These are phyloP conservation scores for Arvicanthis niloticus DNA, from an alignment of 2,113 vertebrate genomes.

Conservation along the genomic window DNA sequence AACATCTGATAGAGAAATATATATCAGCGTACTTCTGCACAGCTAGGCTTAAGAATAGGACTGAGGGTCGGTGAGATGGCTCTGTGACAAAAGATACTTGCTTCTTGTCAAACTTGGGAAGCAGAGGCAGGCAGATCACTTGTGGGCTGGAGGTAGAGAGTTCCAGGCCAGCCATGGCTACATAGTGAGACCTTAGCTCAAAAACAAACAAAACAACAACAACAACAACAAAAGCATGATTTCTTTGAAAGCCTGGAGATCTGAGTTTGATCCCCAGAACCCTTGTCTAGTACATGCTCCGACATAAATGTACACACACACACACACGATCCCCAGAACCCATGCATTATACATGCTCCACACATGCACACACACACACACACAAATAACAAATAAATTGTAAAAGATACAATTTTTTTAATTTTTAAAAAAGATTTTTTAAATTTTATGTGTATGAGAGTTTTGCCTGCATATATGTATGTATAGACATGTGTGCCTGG, in stretches of 20 bases:
- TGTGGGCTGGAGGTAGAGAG: neutral
- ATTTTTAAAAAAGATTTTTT: neutral
- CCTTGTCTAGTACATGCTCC: neutral
- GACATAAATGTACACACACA: neutral
- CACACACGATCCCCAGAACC: neutral
- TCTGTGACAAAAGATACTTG: neutral
- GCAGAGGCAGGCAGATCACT: neutral
- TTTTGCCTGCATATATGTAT: neutral
- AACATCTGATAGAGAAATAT: neutral
- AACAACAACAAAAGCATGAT: neutral
- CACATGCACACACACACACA: neutral
- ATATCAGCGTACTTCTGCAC: neutral
- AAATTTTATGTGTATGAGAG: neutral
- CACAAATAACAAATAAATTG: neutral
- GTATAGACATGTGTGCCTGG: neutral
- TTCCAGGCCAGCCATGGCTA: neutral
- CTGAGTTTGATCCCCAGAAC: neutral
- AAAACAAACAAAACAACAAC: neutral
- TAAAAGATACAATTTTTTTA: neutral
- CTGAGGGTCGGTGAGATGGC: neutral
- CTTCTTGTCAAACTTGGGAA: neutral
- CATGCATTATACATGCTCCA: too few relatives aligned
- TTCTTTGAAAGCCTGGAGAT: neutral
- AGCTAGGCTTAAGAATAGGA: neutral
- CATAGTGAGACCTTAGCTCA: neutral